Evolutionary conservation across 2,797 vertebrate genomes (phyloP).

Genomic region (Xenentodon cancila): DNA sequence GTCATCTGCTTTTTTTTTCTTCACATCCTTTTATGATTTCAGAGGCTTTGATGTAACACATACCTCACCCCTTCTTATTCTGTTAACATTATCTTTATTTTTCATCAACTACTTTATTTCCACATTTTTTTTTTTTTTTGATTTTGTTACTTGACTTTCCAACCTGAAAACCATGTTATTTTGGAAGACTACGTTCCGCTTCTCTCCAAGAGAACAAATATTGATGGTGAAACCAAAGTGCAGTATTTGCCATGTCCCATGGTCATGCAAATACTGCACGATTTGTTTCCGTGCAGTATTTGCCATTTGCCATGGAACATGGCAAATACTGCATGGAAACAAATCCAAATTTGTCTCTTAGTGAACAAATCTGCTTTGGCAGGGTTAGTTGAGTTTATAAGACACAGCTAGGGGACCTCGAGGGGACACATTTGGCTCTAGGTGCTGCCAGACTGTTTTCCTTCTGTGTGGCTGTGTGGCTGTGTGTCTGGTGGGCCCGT

Average conservation of each 20-base stretch:
- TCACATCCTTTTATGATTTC: not conserved
- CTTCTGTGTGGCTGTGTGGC: slow-evolving; percentile 14
- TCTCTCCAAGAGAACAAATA: slow-evolving; percentile 41
- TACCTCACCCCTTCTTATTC: not conserved
- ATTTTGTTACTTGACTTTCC: not conserved
- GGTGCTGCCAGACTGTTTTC: slow-evolving; percentile 45
- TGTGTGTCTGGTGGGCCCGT: slow-evolving; percentile 16
- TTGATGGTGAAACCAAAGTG: slow-evolving; percentile 25
- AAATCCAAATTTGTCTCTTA: slow-evolving; percentile 55
- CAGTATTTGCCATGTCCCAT: not conserved
- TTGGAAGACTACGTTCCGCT: slow-evolving; percentile 22
- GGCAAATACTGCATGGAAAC: slow-evolving; percentile 41
- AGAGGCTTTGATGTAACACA: not conserved
- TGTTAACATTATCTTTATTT: too few relatives aligned
- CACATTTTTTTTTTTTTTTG: not conserved
- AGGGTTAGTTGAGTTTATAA: slow-evolving; percentile 55
- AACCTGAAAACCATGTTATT: slow-evolving; percentile 24
- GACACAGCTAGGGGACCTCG: slow-evolving; percentile 51
- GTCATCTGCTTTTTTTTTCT: too few relatives aligned
- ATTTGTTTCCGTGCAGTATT: slow-evolving; percentile 1
- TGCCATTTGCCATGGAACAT: slow-evolving; percentile 1
- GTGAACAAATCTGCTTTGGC: slow-evolving; percentile 67
- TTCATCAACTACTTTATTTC: slow-evolving; percentile 18
- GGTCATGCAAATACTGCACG: too few relatives aligned
- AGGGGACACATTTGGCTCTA: slow-evolving; percentile 54